phyloP scores from a whole-genome alignment of 2,888 invertebrate species.

The Sinohyriopsis cumingii region DNA sequence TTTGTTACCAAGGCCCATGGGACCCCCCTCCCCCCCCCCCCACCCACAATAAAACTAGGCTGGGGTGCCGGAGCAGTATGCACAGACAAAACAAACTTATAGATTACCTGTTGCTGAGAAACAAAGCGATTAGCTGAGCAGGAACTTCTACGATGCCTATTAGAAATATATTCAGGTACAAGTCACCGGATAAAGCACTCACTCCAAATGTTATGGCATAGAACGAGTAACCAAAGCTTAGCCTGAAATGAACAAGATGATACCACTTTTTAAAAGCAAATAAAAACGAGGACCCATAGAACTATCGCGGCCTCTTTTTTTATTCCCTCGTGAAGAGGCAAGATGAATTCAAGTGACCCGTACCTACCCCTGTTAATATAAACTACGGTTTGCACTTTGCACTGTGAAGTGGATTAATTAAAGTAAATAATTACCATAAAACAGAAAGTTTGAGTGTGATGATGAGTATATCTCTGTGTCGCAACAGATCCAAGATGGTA shows the following conservation, averaged over 20 bases:
- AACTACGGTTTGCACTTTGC: no score
- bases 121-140: slow-evolving; percentile 18
- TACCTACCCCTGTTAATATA: background rate
- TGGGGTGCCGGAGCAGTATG: no score
- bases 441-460: slow-evolving; percentile 17
- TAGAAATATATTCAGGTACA: slow-evolving; percentile 28
- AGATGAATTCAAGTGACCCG: no score
- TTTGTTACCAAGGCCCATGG: no score
- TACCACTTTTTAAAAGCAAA: background rate
- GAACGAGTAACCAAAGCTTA: slow-evolving; percentile 19
- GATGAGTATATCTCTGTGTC: slow-evolving; percentile 8
- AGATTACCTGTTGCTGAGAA: slow-evolving; percentile 24
- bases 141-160: slow-evolving; percentile 18
- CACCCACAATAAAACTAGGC: no score
- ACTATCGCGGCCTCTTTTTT: background rate
- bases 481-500: slow-evolving; percentile 8
- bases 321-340: background rate
- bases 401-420: no score
- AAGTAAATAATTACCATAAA: slow-evolving; percentile 23
- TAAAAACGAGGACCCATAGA: background rate
- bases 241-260: slow-evolving; percentile 13
- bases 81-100: no score
- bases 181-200: slow-evolving; percentile 19
- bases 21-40: no score
- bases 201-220: slow-evolving; percentile 33